Evolutionary conservation across 2,888 invertebrate genomes (phyloP).

Genomic region (Nebria salina): DNA sequence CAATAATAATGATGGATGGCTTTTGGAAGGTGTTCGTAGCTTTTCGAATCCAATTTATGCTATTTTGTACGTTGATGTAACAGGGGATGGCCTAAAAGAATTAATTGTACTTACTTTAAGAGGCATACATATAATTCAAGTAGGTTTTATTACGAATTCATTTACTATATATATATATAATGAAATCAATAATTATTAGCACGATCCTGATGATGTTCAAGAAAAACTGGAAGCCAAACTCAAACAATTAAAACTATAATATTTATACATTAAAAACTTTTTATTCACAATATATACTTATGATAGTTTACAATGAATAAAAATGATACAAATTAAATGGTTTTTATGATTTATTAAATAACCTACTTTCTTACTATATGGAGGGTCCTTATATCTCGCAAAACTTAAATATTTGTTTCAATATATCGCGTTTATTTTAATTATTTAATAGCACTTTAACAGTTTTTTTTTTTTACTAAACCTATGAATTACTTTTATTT

Average conservation of each 20-base stretch:
- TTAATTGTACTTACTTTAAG: slow-evolving; percentile 71
- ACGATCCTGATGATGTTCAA: slow-evolving; percentile 54
- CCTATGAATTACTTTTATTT: background rate
- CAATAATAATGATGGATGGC: slow-evolving; percentile 61
- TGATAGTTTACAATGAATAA: slow-evolving; percentile 46
- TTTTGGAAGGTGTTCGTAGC: slow-evolving; percentile 64
- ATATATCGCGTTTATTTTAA: slow-evolving; percentile 11
- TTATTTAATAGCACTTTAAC: slow-evolving; percentile 46
- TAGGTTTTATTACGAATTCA: slow-evolving; percentile 52
- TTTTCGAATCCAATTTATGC: slow-evolving; percentile 72
- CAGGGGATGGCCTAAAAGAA: slow-evolving; percentile 74
- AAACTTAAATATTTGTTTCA: slow-evolving; percentile 32
- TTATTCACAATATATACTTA: slow-evolving; percentile 47
- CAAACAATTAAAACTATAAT: slow-evolving; percentile 45
- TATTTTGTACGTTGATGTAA: slow-evolving; percentile 70
- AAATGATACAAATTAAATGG: slow-evolving; percentile 36
- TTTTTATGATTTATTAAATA: slow-evolving; percentile 14
- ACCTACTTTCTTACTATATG: slow-evolving; percentile 38
- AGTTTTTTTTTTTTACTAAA: slow-evolving; percentile 27
- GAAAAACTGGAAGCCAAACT: slow-evolving; percentile 54
- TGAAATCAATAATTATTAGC: slow-evolving; percentile 51
- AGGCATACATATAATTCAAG: slow-evolving; percentile 75
- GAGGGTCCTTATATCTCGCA: slow-evolving; percentile 43
- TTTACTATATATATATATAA: background rate
- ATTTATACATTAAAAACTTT: slow-evolving; percentile 42